Evolutionary conservation across 2,797 vertebrate genomes (phyloP), one percentile per base, ranked within the genome.

Genomic region (Thripadectes ignobilis): DNA sequence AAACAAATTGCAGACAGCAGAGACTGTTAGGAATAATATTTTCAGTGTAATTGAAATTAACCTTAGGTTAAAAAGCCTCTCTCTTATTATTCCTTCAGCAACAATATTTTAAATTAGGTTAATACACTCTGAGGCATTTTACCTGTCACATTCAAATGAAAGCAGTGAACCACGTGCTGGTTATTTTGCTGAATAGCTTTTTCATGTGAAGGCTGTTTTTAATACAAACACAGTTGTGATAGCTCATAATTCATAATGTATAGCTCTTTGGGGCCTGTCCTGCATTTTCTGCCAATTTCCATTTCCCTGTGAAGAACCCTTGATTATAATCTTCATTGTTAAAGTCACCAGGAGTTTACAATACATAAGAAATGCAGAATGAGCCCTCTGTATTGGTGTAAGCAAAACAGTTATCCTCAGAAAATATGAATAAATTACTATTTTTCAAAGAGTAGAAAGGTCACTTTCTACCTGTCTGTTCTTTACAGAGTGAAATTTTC

Each of bases 341-440:
- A 58, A 74, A 84, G 23, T 83, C 76, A 26, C 41, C 14, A 51
- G 76, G 36, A 84, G 48, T 89, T 85, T 71, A 66, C 52, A 79
- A 79, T 75, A 32, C 2, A 5, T 51, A 71, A 82, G 39, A 81
- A 78, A 48, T 48, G 16, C 51, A 66, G 55, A 88, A 34, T 23
- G 4, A 38, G 10, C 26, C 38, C n/a, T 58, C 17, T 38, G 57
- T 69, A 45, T 43, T 81, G 16, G 71, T 93, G 69, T 52, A 67
- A 77, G 39, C 52, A 88, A 89, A 96, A 85, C 83, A 88, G n/a
- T 79, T n/a, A 65, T 86, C 51, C 85, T 94, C 59, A 91, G 29
- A 39, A 39, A 87, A 63, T 87, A 74, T 39, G 55, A 91, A 91
- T 95, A 83, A 96, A 88, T 88, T 74, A 79, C 36, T 81, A 16